These are phyloP conservation scores for Agelastica alni DNA, from an alignment of 2,888 invertebrate species.

Conservation along the genomic window DNA sequence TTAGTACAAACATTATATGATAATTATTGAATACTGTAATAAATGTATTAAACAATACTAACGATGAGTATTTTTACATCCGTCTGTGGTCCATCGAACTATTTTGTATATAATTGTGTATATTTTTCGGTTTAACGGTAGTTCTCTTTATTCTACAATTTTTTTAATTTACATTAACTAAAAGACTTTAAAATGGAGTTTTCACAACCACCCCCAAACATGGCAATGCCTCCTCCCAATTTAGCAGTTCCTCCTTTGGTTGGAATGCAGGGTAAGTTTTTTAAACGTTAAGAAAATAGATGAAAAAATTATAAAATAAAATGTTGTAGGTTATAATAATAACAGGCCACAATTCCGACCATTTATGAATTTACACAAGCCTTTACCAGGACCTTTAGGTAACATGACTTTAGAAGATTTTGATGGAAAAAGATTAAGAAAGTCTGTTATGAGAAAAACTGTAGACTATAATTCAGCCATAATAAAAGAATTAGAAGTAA, in stretches of 20 bases:
- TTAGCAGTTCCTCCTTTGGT: constrained; percentile 55
- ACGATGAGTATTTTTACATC: no score
- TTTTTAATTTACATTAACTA: neutral
- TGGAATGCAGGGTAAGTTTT: constrained; percentile 36
- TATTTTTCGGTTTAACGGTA: neutral
- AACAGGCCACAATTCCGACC: constrained; percentile 53
- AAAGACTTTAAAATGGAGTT: constrained; percentile 49
- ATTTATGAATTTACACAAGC: constrained; percentile 53
- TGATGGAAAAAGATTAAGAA: constrained; percentile 93
- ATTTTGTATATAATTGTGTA: constrained; percentile 1
- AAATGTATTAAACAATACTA: no score
- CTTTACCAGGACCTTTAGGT: constrained; percentile 58
- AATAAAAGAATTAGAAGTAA: constrained; percentile 87
- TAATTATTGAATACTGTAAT: no score
- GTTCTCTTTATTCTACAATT: neutral
- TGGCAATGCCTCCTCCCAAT: constrained; percentile 57
- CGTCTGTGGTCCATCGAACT: no score
- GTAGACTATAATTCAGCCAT: constrained; percentile 97
- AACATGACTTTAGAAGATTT: constrained; percentile 84
- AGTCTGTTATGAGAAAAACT: constrained; percentile 96
- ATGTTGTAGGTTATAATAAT: constrained; percentile 39
- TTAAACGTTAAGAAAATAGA: neutral
- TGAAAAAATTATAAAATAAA: neutral
- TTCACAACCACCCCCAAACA: constrained; percentile 56
- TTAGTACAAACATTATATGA: neutral